These are phyloP conservation scores for Philypnodon macrostomus DNA, from an alignment of 2,797 vertebrate species.

Conservation along the genomic window DNA sequence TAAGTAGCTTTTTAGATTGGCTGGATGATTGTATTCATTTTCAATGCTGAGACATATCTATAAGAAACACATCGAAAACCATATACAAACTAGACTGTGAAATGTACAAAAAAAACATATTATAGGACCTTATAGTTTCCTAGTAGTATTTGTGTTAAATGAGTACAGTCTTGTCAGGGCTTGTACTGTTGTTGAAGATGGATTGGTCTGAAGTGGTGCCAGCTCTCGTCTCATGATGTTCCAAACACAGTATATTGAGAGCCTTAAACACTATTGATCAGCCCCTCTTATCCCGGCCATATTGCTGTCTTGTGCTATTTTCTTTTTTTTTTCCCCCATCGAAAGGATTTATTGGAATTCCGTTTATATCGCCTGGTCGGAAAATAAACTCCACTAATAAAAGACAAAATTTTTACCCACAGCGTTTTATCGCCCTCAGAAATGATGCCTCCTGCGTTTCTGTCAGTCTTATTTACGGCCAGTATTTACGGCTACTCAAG, in stretches of 20 bases:
- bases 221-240: constrained; percentile 82
- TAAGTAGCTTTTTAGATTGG: no score
- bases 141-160: no score
- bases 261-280: constrained; percentile 61
- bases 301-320: constrained; percentile 36
- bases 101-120: no score
- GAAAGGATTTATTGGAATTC: constrained; percentile 15
- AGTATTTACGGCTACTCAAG: constrained; percentile 33
- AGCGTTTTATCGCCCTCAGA: constrained; percentile 13
- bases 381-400: constrained; percentile 15
- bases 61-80: no score
- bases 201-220: constrained; percentile 86
- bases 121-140: no score
- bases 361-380: constrained; percentile 3
- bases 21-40: no score
- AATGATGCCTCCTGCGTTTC: constrained; percentile 21
- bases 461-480: constrained; percentile 28
- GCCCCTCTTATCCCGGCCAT: constrained; percentile 27
- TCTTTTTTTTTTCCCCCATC: no score
- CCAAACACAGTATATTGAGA: constrained; percentile 84
- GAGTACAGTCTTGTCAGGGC: no score
- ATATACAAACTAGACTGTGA: no score
- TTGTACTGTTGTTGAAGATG: no score
- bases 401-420: constrained; percentile 11
- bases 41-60: no score